phyloP scores from a whole-genome alignment of 2,113 vertebrate species.

The Aegithalos caudatus region DNA sequence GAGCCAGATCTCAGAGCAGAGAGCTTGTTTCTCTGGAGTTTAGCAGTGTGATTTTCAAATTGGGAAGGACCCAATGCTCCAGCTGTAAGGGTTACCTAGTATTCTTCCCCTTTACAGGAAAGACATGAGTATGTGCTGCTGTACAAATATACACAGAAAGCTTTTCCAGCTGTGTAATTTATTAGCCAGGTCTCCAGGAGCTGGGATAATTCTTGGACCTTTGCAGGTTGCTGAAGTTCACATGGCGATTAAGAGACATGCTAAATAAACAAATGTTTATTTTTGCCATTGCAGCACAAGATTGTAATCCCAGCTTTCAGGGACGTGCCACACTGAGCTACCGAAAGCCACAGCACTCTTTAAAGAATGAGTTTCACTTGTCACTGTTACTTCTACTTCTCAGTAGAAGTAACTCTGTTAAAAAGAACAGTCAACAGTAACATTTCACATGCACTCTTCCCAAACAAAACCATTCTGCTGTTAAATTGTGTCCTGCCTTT shows the following conservation, averaged over 20 bases:
- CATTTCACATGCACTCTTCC: not conserved
- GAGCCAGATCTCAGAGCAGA: not conserved
- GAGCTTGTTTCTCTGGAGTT: not conserved
- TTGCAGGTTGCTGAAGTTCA: not conserved
- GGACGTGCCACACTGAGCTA: not conserved
- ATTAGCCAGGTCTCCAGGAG: not conserved
- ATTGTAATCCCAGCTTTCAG: not conserved
- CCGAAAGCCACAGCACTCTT: not conserved
- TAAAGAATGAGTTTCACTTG: not conserved
- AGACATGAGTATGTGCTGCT: not conserved
- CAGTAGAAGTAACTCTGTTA: not conserved
- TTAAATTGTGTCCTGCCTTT: conserved; percentile 7
- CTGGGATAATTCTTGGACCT: not conserved
- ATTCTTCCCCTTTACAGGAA: not conserved
- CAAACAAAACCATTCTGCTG: not conserved
- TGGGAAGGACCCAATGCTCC: not conserved
- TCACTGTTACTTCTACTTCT: not conserved
- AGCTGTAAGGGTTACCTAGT: not conserved
- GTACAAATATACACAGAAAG: not conserved
- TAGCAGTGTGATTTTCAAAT: not conserved
- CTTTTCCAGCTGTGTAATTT: not conserved
- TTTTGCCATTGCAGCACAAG: not conserved
- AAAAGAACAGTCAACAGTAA: not conserved
- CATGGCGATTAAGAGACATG: not conserved
- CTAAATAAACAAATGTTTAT: not conserved